Evolutionary conservation across 2,888 invertebrate genomes (phyloP).

Genomic region (Platycnemis pennipes): DNA sequence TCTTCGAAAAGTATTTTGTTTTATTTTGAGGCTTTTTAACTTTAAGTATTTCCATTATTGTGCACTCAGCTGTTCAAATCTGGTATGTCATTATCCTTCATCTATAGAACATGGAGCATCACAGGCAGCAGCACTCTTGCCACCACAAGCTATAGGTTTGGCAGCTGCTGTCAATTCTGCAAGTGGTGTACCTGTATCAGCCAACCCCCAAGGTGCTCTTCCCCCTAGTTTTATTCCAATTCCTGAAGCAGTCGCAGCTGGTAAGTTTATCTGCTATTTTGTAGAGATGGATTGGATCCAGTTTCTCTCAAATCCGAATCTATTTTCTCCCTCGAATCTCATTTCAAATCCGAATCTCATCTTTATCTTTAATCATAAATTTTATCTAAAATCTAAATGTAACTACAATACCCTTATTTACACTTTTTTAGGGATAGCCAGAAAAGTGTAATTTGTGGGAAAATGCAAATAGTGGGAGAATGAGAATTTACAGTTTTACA

Average conservation of each 20-base stretch:
- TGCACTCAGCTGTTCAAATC: background rate
- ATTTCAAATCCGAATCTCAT: too few species aligned
- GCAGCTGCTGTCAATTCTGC: conserved; percentile 73
- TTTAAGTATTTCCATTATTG: background rate
- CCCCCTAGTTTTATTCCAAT: conserved; percentile 75
- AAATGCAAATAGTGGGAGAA: too few species aligned
- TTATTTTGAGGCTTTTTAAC: background rate
- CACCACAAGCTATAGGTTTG: conserved; percentile 72
- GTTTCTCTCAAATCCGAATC: too few species aligned
- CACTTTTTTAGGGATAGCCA: too few species aligned
- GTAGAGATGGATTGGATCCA: background rate
- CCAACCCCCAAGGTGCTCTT: conserved; percentile 72
- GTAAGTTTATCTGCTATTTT: conserved; percentile 49
- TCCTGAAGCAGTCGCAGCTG: conserved; percentile 73
- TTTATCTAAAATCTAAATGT: too few species aligned
- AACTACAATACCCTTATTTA: too few species aligned
- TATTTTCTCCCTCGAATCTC: too few species aligned
- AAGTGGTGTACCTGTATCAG: conserved; percentile 75
- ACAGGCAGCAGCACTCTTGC: conserved; percentile 72
- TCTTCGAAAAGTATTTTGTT: too few species aligned
- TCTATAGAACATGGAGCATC: conserved; percentile 23
- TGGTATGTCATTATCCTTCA: background rate
- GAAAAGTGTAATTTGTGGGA: too few species aligned
- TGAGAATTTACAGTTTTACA: too few species aligned
- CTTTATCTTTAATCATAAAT: too few species aligned